Conservation (phyloP, 2,888 invertebrate genomes). For the Cotesia congregata region DNA sequence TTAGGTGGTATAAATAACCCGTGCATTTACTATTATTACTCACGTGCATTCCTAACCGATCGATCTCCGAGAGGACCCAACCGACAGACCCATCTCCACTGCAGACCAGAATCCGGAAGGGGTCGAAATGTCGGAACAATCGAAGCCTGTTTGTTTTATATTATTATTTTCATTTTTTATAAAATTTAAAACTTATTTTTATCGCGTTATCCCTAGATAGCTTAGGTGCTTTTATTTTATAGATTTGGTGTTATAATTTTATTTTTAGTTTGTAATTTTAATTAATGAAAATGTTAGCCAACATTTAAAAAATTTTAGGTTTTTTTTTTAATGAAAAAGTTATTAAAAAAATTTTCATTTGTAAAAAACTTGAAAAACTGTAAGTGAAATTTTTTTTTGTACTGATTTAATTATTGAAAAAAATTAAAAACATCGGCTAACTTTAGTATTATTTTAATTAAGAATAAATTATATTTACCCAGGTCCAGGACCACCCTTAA, state of each 20-base stretch:
- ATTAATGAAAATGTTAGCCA: no score
- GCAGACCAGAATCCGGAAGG: constrained; percentile 95
- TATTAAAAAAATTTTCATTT: no score
- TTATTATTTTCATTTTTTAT: not conserved
- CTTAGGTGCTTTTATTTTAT: no score
- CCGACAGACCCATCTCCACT: constrained; percentile 98
- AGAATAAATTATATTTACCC: constrained; percentile 73
- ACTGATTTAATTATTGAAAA: no score
- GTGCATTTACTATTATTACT: constrained; percentile 68
- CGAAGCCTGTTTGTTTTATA: constrained; percentile 74
- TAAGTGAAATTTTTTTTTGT: no score
- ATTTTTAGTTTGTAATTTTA: no score
- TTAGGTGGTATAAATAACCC: constrained; percentile 15
- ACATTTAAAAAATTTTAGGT: no score
- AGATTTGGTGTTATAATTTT: no score
- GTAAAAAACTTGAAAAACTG: not conserved
- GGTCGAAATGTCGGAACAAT: constrained; percentile 94
- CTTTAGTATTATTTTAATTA: not conserved
- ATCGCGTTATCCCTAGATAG: no score
- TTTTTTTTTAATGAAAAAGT: no score
- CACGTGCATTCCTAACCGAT: constrained; percentile 94
- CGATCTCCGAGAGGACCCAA: constrained; percentile 97
- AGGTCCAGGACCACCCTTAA: constrained; percentile 85
- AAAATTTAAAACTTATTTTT: no score
- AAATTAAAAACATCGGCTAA: no score